Evolutionary conservation across 1,140 invertebrate species (phyloP).

Genomic region (Theocolax elegans): DNA sequence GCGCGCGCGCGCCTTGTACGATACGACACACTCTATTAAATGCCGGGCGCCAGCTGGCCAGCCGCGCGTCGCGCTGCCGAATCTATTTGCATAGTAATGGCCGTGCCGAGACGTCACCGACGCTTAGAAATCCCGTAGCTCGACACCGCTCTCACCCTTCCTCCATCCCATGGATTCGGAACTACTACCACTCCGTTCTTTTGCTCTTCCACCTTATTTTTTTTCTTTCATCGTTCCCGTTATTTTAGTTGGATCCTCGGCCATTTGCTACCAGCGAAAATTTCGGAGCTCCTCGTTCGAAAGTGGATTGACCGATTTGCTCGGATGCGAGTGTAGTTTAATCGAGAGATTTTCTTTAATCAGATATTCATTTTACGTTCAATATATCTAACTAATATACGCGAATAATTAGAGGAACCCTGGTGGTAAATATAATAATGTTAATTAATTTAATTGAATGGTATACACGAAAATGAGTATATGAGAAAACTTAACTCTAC

Average conservation of each 20-base stretch:
- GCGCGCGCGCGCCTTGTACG: slow-evolving; percentile 32
- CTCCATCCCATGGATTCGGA: slow-evolving; percentile 23
- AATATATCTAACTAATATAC: too few species aligned
- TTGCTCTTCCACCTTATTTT: not conserved
- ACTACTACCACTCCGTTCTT: too few species aligned
- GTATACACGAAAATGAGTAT: too few species aligned
- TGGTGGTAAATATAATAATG: too few species aligned
- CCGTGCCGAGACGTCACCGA: slow-evolving; percentile 20
- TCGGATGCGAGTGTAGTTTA: too few species aligned
- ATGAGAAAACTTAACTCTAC: too few species aligned
- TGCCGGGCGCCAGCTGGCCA: slow-evolving; percentile 59
- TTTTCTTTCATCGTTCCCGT: not conserved
- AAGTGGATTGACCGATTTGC: slow-evolving; percentile 29
- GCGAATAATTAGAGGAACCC: too few species aligned
- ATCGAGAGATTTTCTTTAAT: too few species aligned
- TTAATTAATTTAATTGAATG: too few species aligned
- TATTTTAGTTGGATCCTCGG: too few species aligned
- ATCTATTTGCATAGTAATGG: slow-evolving; percentile 68
- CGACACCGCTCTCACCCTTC: slow-evolving; percentile 31
- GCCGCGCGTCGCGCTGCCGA: slow-evolving; percentile 48
- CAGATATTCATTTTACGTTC: too few species aligned
- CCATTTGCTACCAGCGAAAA: too few species aligned
- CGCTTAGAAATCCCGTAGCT: slow-evolving; percentile 49
- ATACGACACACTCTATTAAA: slow-evolving; percentile 62
- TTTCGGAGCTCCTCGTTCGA: not conserved